Conservation (phyloP, 2,113 vertebrate species). For the Vulpes lagopus region DNA sequence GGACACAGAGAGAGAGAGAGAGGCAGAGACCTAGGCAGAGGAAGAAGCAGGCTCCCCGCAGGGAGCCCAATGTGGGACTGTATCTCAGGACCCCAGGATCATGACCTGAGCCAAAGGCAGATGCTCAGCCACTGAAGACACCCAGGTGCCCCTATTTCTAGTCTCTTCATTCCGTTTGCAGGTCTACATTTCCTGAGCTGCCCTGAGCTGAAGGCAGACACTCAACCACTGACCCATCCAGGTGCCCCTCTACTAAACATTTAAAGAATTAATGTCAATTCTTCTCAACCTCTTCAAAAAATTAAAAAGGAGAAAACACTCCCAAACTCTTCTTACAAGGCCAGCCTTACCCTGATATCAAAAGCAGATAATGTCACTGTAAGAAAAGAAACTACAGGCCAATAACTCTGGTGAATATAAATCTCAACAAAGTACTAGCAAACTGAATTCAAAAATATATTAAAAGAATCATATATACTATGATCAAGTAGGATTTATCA, state of each 20-base stretch:
- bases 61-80: too few relatives aligned
- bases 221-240: too few relatives aligned
- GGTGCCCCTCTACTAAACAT: background rate
- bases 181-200: too few relatives aligned
- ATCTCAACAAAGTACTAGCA: background rate
- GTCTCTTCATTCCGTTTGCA: too few relatives aligned
- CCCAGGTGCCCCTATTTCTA: too few relatives aligned
- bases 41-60: too few relatives aligned
- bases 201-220: too few relatives aligned
- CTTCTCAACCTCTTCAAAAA: background rate
- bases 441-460: background rate
- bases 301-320: background rate
- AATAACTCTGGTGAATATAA: background rate
- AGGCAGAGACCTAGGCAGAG: too few relatives aligned
- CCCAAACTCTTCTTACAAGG: background rate
- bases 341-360: background rate
- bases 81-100: too few relatives aligned
- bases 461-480: background rate
- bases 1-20: too few relatives aligned
- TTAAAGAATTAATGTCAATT: background rate
- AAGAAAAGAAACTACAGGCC: background rate
- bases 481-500: background rate
- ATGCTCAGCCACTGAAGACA: too few relatives aligned
- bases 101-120: too few relatives aligned
- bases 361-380: background rate